phyloP scores from a whole-genome alignment of 2,113 vertebrate genomes.

The Alces alces region DNA sequence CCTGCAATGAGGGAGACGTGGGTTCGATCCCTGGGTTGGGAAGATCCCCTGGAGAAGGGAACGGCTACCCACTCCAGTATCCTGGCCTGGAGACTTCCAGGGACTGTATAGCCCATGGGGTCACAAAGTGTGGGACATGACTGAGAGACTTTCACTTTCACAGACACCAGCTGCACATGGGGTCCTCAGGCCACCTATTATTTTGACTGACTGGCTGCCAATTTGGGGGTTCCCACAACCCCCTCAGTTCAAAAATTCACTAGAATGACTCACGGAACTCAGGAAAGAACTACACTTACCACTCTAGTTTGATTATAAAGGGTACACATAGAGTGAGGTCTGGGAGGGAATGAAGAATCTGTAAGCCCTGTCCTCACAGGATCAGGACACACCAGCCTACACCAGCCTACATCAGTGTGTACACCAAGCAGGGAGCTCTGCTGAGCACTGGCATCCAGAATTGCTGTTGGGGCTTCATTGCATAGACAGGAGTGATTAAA shows the following conservation, averaged over 20 bases:
- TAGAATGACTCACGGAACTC: not conserved
- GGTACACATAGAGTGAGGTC: not conserved
- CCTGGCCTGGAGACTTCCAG: not conserved
- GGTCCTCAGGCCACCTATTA: not conserved
- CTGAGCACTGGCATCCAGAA: not conserved
- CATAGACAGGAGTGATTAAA: not conserved
- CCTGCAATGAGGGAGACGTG: not conserved
- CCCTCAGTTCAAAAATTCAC: not conserved
- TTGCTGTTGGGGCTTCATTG: not conserved
- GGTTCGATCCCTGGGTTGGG: accelerated
- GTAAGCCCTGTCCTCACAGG: not conserved
- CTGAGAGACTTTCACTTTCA: not conserved
- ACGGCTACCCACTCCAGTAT: not conserved
- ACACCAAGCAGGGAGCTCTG: not conserved
- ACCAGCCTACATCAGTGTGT: not conserved
- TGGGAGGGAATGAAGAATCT: not conserved
- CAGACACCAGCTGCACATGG: not conserved
- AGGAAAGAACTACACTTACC: not conserved
- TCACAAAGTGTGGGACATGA: not conserved
- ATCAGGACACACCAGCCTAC: not conserved
- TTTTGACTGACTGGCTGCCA: not conserved
- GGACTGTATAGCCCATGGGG: not conserved
- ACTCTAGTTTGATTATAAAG: not conserved
- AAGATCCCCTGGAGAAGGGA: not conserved
- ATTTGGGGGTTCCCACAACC: not conserved